Percentiles rank a stretch among this genome's conserved stretches.
These are phyloP conservation scores for Cheirogaleus major DNA, from an alignment of 2,797 vertebrate species.

Conservation along the genomic window DNA sequence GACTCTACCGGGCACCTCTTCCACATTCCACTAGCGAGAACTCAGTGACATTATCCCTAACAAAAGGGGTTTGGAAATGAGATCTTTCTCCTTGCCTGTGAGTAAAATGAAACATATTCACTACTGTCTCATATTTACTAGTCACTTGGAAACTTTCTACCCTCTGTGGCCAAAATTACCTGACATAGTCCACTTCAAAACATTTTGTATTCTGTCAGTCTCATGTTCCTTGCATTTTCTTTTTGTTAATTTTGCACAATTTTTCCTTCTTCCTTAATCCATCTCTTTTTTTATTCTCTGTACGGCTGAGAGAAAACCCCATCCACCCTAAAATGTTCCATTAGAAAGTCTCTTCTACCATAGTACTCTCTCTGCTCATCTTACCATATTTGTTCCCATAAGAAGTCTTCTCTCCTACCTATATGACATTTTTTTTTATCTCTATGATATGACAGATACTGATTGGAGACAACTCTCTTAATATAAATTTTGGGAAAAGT, in stretches of 20 bases:
- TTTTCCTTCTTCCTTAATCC: neutral
- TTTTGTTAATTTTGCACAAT: neutral
- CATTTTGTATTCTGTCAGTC: neutral
- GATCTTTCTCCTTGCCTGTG: neutral
- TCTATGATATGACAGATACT: neutral
- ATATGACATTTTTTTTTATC: neutral
- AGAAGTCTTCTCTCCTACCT: neutral
- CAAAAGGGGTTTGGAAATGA: neutral
- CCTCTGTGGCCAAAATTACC: neutral
- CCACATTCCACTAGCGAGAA: neutral
- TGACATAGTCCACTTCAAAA: neutral
- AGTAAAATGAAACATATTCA: neutral
- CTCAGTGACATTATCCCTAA: neutral
- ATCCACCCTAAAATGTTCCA: neutral
- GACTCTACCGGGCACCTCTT: neutral
- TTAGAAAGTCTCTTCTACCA: neutral
- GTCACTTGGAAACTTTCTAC: neutral
- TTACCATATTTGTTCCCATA: neutral
- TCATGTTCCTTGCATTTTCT: neutral
- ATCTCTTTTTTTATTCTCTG: neutral
- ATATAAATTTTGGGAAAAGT: neutral
- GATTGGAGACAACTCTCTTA: neutral
- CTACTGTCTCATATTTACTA: fast-evolving
- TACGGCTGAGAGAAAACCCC: neutral
- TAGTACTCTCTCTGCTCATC: neutral